Conservation (phyloP, 2,797 vertebrate species). For the Carapus acus region DNA sequence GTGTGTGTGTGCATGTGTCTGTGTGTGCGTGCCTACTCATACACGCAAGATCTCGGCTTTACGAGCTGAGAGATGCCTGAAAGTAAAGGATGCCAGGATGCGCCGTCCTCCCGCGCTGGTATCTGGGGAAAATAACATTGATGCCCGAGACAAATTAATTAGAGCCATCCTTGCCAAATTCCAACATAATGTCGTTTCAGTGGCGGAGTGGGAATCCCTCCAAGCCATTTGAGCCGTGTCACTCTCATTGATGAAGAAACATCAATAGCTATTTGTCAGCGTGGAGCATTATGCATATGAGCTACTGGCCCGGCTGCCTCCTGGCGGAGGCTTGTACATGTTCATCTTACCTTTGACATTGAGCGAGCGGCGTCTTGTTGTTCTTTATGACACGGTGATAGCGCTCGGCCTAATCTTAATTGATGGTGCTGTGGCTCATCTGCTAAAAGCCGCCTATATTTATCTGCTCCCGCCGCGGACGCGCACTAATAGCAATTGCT, state of each 20-base stretch:
- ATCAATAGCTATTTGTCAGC: constrained; percentile 64
- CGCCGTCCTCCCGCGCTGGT: constrained; percentile 4
- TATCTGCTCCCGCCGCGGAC: constrained; percentile 75
- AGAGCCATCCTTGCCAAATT: constrained; percentile 39
- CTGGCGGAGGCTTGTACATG: constrained; percentile 51
- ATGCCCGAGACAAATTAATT: constrained; percentile 36
- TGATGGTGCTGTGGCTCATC: constrained; percentile 80
- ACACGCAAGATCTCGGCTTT: constrained; percentile 1
- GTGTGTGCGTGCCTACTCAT: no score
- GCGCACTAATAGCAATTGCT: constrained; percentile 85
- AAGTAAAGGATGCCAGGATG: constrained; percentile 11
- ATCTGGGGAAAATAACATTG: constrained; percentile 25
- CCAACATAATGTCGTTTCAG: constrained; percentile 41
- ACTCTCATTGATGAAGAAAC: constrained; percentile 65
- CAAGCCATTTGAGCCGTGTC: constrained; percentile 53
- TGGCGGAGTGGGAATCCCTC: constrained; percentile 33
- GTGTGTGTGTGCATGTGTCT: no score
- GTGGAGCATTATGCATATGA: constrained; percentile 68
- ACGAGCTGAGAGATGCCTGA: not conserved
- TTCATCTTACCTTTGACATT: constrained; percentile 82
- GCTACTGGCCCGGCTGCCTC: constrained; percentile 56
- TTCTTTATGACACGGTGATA: constrained; percentile 76
- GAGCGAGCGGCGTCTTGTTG: constrained; percentile 68
- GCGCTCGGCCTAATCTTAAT: constrained; percentile 76
- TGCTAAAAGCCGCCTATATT: constrained; percentile 85